Evolutionary conservation across 1,140 invertebrate species (phyloP), one percentile per base, ranked within the genome.

Genomic region (Drosophila triauraria): DNA sequence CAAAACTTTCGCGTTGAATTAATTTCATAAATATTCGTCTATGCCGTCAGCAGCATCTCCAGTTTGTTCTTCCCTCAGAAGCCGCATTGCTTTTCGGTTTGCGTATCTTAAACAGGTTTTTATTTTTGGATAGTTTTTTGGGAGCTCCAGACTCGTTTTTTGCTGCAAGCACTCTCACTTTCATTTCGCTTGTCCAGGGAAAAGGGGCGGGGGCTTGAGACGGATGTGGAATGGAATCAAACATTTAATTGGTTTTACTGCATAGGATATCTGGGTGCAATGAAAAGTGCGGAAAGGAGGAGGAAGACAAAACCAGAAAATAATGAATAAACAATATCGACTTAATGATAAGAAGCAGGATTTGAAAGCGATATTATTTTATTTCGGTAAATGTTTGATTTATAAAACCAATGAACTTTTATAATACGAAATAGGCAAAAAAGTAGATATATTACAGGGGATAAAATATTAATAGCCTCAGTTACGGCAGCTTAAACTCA

Each of bases 91-190:
- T 43, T 5, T 30, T 42, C 12, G 67, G 35, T 71, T 59, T 72
- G 53, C 67, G 46, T 71, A 27, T 72, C 59, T 70, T 25, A 51
- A 72, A 72, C 69, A 51, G 69, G 69, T 72, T 72, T 67, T 15
- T 23, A 43, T 42, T 48, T 72, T 72, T 72, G 44, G 30, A 70
- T 72, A 72, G 67, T 50, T 51, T 51, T 69, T 69, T 32, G 7
- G 68, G 20, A 40, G 27, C 35, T 50, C 3, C 9, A 70, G 69
- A 72, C 69, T 38, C 7, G 67, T 72, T 67, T 65, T 61, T 56
- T 77, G 47, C 32, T 63, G 61, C 47, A 60, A 56, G 64, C 54
- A 85, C 82, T 85, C 83, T 86, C 82, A 85, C 82, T 85, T 85
- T 85, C 83, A 67, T 85, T 82, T 80, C 59, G 42, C 51, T 38